These are phyloP conservation scores for Caenorhabditis sinica DNA, from an alignment of 2,888 invertebrate species.

Conservation along the genomic window DNA sequence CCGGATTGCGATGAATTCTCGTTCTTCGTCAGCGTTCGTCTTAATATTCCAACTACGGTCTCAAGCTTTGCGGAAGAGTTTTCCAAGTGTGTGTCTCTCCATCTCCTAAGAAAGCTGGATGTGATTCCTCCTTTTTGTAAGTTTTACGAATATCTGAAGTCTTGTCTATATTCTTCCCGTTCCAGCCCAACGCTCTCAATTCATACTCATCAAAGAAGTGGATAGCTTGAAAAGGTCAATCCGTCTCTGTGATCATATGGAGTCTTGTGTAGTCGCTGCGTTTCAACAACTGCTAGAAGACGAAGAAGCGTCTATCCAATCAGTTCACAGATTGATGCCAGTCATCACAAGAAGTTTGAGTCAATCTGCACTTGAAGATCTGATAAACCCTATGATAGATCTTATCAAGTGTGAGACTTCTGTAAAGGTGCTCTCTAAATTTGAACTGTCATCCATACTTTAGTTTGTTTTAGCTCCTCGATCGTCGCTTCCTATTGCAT, in stretches of 20 bases:
- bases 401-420: conserved; percentile 73
- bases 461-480: conserved; percentile 76
- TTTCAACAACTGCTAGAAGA: conserved; percentile 68
- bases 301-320: conserved; percentile 67
- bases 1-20: conserved; percentile 55
- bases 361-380: conserved; percentile 60
- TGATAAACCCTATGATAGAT: conserved; percentile 70
- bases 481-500: conserved; percentile 79
- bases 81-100: conserved; percentile 33
- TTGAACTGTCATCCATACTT: not conserved
- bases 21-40: conserved; percentile 32
- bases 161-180: not conserved
- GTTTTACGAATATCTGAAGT: not conserved
- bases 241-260: conserved; percentile 53
- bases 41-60: conserved; percentile 54
- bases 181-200: conserved; percentile 65
- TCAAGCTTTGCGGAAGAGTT: conserved; percentile 52
- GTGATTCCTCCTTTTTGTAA: conserved; percentile 45
- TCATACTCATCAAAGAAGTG: conserved; percentile 64
- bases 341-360: conserved; percentile 68
- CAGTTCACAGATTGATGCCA: conserved; percentile 72
- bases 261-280: conserved; percentile 65
- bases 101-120: conserved; percentile 45
- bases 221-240: conserved; percentile 66
- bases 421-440: conserved; percentile 70